A percentile compares a stretch with the other conserved stretches of the same genome.
Evolutionary conservation across 2,113 vertebrate genomes (phyloP).

Genomic region (Puma concolor): DNA sequence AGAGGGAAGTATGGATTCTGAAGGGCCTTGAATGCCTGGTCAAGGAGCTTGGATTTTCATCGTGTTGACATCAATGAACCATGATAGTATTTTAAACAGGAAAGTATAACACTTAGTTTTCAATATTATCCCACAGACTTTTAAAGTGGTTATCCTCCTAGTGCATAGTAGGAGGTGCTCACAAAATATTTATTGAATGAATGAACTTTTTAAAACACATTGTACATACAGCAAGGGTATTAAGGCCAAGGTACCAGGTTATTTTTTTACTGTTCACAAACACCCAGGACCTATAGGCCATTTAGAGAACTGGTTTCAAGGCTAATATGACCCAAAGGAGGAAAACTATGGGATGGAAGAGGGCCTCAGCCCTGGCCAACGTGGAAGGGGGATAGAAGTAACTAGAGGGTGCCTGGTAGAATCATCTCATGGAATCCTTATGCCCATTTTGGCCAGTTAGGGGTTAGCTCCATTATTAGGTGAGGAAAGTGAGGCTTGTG

Average conservation of each 20-base stretch:
- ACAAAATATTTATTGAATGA: slow-evolving; percentile 30
- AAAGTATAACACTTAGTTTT: slow-evolving; percentile 27
- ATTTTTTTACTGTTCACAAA: slow-evolving; percentile 49
- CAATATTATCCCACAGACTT: slow-evolving; percentile 36
- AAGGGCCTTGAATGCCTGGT: not conserved
- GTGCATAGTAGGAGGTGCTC: not conserved
- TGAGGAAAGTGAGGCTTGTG: not conserved
- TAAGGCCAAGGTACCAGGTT: not conserved
- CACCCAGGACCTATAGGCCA: not conserved
- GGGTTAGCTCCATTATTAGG: not conserved
- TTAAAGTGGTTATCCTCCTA: not conserved
- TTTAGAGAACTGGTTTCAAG: slow-evolving; percentile 17
- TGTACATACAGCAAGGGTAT: not conserved
- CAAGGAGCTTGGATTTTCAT: slow-evolving; percentile 41
- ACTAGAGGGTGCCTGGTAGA: not conserved
- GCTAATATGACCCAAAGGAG: not conserved
- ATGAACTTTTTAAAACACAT: slow-evolving; percentile 45
- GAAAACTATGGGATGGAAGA: not conserved
- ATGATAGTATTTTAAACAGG: slow-evolving; percentile 28
- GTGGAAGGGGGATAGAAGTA: slow-evolving; percentile 9
- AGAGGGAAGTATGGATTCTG: not conserved
- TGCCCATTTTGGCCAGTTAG: not conserved
- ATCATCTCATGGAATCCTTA: not conserved
- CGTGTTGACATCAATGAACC: not conserved
- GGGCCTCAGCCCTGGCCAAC: not conserved